Conservation (phyloP, 2,797 vertebrate genomes). For the Pipistrellus nathusii region DNA sequence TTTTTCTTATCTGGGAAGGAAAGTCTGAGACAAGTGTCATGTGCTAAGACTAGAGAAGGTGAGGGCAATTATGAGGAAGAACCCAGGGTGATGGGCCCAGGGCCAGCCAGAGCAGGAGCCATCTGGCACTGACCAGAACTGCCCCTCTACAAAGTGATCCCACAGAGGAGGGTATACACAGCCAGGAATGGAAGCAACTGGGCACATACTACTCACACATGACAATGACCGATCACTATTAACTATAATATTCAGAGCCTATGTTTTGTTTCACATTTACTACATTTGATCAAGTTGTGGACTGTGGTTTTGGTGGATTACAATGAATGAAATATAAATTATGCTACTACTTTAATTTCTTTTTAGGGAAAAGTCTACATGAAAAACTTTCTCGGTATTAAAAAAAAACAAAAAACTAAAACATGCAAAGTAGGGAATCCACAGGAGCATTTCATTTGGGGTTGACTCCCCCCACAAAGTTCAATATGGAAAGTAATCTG, state of each 20-base stretch:
- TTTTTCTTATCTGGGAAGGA: neutral
- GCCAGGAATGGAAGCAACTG: neutral
- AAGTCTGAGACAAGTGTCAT: neutral
- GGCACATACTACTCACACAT: neutral
- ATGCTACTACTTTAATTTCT: neutral
- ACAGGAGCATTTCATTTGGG: neutral
- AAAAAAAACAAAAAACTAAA: conserved; percentile 14
- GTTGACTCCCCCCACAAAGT: neutral
- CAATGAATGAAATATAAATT: conserved; percentile 35
- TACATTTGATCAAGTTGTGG: neutral
- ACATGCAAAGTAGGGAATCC: neutral
- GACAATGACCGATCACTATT: neutral
- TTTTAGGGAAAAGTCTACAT: neutral
- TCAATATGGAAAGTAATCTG: neutral
- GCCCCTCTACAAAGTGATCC: neutral
- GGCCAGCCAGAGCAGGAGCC: neutral
- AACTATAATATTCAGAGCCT: neutral
- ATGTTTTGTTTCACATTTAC: neutral
- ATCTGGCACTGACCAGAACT: neutral
- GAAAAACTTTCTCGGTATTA: conserved; percentile 23
- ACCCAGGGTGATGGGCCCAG: neutral
- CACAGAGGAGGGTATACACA: neutral
- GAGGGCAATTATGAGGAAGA: neutral
- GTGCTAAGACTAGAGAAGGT: neutral
- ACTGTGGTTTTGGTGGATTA: conserved; percentile 1